Evolutionary conservation across 2,797 vertebrate genomes (phyloP).

Genomic region (Gambusia yucatana): DNA sequence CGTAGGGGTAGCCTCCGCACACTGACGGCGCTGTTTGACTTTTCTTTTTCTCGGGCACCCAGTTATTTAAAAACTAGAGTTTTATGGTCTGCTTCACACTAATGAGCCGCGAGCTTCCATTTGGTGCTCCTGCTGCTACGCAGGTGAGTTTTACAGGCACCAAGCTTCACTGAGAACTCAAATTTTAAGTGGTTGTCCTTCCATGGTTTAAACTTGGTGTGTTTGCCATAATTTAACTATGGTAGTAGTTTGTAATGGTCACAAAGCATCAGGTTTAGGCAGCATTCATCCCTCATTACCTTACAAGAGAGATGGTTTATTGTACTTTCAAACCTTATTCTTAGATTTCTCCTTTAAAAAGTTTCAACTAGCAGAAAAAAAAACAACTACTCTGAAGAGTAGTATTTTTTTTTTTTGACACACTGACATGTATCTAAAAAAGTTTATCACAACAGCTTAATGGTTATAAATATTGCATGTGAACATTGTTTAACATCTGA

Average conservation of each 20-base stretch:
- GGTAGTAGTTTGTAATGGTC: background rate
- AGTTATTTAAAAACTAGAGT: background rate
- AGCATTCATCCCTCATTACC: background rate
- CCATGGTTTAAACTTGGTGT: background rate
- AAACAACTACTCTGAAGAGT: background rate
- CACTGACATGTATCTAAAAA: background rate
- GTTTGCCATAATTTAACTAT: background rate
- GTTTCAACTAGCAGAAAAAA: background rate
- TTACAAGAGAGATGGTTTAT: background rate
- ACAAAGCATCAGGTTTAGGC: background rate
- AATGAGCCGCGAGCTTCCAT: background rate
- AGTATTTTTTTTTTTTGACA: background rate
- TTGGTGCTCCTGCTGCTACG: background rate
- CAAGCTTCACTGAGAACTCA: background rate
- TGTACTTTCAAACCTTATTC: background rate
- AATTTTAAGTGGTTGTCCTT: background rate
- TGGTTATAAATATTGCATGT: background rate
- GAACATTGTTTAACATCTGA: background rate
- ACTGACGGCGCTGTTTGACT: background rate
- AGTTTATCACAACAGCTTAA: background rate
- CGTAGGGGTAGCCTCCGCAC: background rate
- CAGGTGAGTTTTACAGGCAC: background rate
- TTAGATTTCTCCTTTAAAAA: background rate
- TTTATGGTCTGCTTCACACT: background rate
- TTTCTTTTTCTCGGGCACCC: too few relatives aligned